Evolutionary conservation across 2,888 invertebrate species (phyloP).

Genomic region (Lobophora halterata): DNA sequence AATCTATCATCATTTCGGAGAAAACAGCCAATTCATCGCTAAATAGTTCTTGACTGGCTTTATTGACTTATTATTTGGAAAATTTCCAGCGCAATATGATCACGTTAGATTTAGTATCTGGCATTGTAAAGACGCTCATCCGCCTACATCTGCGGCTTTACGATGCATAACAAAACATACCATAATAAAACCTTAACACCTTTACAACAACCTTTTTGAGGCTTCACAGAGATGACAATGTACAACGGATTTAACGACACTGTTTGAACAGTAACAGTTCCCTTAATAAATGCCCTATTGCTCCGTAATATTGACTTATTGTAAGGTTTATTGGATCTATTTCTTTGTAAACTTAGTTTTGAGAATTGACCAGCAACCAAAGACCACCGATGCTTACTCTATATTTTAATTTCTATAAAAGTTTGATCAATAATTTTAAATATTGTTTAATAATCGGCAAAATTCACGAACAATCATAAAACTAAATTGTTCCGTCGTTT

Average conservation of each 20-base stretch:
- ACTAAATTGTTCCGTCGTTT: too few relatives aligned
- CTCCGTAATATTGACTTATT: slow-evolving; percentile 21
- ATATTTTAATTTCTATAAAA: too few relatives aligned
- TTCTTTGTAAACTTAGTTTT: slow-evolving; percentile 3
- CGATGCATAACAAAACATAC: slow-evolving; percentile 54
- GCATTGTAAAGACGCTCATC: slow-evolving; percentile 37
- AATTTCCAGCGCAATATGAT: too few relatives aligned
- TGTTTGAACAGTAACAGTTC: slow-evolving; percentile 23
- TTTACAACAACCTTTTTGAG: slow-evolving; percentile 42
- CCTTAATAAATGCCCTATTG: slow-evolving; percentile 22
- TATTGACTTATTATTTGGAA: too few relatives aligned
- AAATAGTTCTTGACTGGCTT: too few relatives aligned
- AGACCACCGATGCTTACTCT: slow-evolving; percentile 7
- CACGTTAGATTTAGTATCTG: background rate
- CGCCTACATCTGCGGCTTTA: slow-evolving; percentile 58
- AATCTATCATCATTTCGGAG: too few relatives aligned
- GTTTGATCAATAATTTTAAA: too few relatives aligned
- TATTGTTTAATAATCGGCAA: too few relatives aligned
- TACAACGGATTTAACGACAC: slow-evolving; percentile 26
- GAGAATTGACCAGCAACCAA: background rate
- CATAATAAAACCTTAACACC: slow-evolving; percentile 59
- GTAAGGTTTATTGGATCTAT: slow-evolving; percentile 16
- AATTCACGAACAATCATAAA: too few relatives aligned
- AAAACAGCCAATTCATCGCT: too few relatives aligned
- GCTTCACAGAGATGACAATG: slow-evolving; percentile 28